Evolutionary conservation across 2,113 vertebrate genomes (phyloP), one percentile per base, ranked within the genome.

Genomic region (Atherinomorus stipes): DNA sequence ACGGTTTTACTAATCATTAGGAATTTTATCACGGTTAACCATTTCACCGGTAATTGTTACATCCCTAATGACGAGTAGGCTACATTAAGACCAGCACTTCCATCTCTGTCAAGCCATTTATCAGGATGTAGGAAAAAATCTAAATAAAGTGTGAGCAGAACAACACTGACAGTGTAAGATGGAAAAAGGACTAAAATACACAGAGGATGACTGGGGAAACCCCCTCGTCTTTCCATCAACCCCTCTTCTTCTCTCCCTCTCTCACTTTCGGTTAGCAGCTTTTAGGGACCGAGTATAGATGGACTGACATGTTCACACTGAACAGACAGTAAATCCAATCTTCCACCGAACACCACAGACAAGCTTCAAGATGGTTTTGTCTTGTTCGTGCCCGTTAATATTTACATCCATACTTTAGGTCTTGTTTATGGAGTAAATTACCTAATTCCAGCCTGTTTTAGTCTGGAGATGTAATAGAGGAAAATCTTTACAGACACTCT

Each of bases 161-260:
- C 47, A 50, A 19, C 7, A 65, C 11, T 49, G 25, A 67, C 4
- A 23, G 31, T 51, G 47, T 38, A 34, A 64, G 40, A 60, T 56
- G 40, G 45, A 49, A 54, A 54, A 62, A 12, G 18, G 60, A 61
- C 31, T 52, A 4, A 64, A 72, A 61, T n/a, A 50, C 53, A 47
- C 38, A 62, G 23, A 71, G 61, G 68, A 57, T 2, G 18, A 50
- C 75, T 64, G 64, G 83, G 79, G 86, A 88, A 67, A 72, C 62
- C 62, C 80, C 53, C 13, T 44, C 34, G 56, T 26, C 37, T 38
- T 47, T 53, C 13, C 4, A 10, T 22, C 18, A 37, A 38, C 21
- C n/a, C 31, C 67, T 37, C 62, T 56, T 51, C 47, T 66, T 75
- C 67, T 42, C 62, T 52, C 47, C 47, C 66, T 75, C 56, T 49